Conservation (phyloP, 2,888 invertebrate species). For the Hypena proboscidalis region DNA sequence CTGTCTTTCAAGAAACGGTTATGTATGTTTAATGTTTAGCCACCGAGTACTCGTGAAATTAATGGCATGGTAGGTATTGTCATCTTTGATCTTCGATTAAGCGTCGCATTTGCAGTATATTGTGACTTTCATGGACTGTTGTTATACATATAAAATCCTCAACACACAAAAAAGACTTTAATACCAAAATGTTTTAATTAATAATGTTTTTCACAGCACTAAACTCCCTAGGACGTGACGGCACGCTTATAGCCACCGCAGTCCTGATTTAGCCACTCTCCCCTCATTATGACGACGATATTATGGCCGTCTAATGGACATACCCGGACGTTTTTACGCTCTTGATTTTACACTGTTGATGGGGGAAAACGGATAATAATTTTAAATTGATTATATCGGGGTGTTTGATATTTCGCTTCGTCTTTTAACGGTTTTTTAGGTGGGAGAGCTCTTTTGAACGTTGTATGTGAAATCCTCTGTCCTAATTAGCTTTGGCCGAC, state of each 20-base stretch:
- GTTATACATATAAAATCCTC: too few species aligned
- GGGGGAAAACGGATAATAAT: slow-evolving; percentile 63
- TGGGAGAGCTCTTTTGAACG: too few species aligned
- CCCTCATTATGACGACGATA: slow-evolving; percentile 69
- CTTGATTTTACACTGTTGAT: slow-evolving; percentile 61
- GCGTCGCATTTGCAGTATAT: too few species aligned
- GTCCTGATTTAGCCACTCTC: slow-evolving; percentile 64
- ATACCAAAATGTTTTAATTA: slow-evolving; percentile 27
- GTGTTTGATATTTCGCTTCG: slow-evolving; percentile 31
- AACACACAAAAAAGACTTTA: too few species aligned
- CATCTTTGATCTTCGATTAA: too few species aligned
- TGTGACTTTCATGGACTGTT: too few species aligned
- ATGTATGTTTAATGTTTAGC: too few species aligned
- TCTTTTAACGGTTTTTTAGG: neutral
- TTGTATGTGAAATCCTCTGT: too few species aligned
- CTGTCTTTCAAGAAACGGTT: too few species aligned
- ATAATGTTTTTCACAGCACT: slow-evolving; percentile 22
- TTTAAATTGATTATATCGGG: slow-evolving; percentile 54
- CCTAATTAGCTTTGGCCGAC: too few species aligned
- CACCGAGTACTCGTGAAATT: too few species aligned
- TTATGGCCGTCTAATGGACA: slow-evolving; percentile 74
- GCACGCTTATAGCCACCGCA: slow-evolving; percentile 55
- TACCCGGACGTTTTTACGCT: slow-evolving; percentile 62
- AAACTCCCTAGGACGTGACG: slow-evolving; percentile 58
- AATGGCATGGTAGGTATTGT: too few species aligned